Base-by-base conservation (phyloP, 2,113 vertebrate genomes). In the Cephalopholis sonnerati region DNA sequence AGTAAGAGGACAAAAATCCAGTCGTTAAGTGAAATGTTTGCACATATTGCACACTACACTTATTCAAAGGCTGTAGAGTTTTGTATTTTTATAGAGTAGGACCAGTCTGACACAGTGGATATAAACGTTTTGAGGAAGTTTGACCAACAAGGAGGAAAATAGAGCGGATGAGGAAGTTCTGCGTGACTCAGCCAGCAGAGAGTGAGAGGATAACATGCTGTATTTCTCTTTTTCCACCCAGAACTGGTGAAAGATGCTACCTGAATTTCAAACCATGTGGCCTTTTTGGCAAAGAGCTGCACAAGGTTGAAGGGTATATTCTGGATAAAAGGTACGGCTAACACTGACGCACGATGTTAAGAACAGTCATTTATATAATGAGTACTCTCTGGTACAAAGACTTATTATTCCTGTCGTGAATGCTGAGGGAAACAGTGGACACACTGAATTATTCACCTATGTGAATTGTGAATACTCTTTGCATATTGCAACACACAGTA, bases 241-340 rank as follows among this genome's bases (percentile, higher is more conserved):
- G 98, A 95, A 98, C 98, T 50, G 98, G 97, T 9, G 98, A 99
- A 88, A 97, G 95, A 69, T 99, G 98, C 85, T 93, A 95, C 68
- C 91, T 99, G 85, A 99, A 95, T 91, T 99, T 99, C 90, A 99
- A 99, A 91, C 97, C 98, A 0, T 99, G 98, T 0, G 98, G 98
- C 27, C 97, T 99, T 74, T 99, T 99, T 90, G 98, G 98, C 36
- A 99, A 99, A 91, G 98, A 99, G 77, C 91, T 99, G 83, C 98
- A 99, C 94, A 99, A 98, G 95, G 97, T 99, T 13, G 98, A 99
- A 94, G 98, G 98, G 51, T 98, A 97, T 85, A 98, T 99, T 92
- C 95, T 98, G 91, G 98, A 99, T 90, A 99, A 99, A 96, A 99
- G 97, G 98, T 99, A 95, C 81, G 15, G n/a, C 3, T 48, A 4